Evolutionary conservation across 2,888 invertebrate species (phyloP).

Genomic region (Brachylomia viminalis): DNA sequence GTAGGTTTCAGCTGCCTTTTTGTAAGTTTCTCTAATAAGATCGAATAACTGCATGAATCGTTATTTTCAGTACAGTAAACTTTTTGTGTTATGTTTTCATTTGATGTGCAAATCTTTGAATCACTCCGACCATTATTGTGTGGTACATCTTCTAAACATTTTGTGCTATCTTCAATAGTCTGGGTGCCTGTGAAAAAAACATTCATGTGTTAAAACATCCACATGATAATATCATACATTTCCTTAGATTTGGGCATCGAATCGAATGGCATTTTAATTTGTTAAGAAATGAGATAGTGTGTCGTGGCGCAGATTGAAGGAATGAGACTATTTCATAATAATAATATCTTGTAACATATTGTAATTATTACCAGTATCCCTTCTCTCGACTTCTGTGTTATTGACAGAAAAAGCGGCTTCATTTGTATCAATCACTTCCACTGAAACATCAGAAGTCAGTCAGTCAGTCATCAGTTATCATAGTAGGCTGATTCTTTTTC

Average conservation of each 20-base stretch:
- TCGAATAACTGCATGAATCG: constrained; percentile 44
- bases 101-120: constrained; percentile 5
- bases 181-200: constrained; percentile 23
- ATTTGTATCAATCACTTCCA: background rate
- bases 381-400: background rate
- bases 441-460: constrained; percentile 22
- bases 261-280: background rate
- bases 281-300: background rate
- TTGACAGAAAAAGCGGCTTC: background rate
- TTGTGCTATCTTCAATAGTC: constrained; percentile 1
- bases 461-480: too few relatives aligned
- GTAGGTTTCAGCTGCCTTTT: constrained; percentile 69
- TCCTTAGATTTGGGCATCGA: too few relatives aligned
- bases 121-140: background rate
- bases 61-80: constrained; percentile 8
- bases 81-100: background rate
- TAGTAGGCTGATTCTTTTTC: background rate
- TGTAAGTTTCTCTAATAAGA: constrained; percentile 72
- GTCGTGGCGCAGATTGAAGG: background rate
- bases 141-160: background rate
- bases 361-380: constrained; percentile 16
- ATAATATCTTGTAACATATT: background rate
- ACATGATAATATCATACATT: background rate
- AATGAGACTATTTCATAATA: background rate
- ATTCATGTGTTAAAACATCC: background rate